A percentile compares a stretch with the other conserved stretches of the same genome.
phyloP scores from a whole-genome alignment of 1,140 invertebrate genomes.

The Drosophila bocqueti region DNA sequence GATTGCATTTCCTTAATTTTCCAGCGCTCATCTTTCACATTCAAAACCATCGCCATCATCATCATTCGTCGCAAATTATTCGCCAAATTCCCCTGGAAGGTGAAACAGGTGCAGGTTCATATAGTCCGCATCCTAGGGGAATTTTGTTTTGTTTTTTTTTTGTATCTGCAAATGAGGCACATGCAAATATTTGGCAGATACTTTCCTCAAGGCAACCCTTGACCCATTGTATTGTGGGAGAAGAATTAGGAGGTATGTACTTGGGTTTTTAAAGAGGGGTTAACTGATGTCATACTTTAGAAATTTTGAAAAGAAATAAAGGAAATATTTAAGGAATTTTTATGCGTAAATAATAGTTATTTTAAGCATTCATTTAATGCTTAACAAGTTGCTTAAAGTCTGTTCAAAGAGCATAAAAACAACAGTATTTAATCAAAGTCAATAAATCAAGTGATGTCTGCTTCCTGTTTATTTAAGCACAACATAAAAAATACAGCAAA shows the following conservation, averaged over 20 bases:
- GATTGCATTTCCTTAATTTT: constrained; percentile 78
- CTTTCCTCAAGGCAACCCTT: constrained; percentile 18
- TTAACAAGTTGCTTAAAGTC: neutral
- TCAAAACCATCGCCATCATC: constrained; percentile 53
- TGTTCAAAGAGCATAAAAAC: neutral
- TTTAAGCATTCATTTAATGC: neutral
- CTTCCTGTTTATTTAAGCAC: neutral
- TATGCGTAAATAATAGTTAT: too few species aligned
- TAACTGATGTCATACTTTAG: neutral
- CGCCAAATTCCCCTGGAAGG: constrained; percentile 33
- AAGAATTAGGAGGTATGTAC: too few species aligned
- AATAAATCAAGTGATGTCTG: neutral
- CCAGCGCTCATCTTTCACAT: constrained; percentile 69
- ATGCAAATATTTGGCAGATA: constrained; percentile 29
- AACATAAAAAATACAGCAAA: neutral
- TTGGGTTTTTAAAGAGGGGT: neutral
- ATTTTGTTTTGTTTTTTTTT: neutral
- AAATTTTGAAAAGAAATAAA: too few species aligned
- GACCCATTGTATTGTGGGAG: constrained; percentile 1
- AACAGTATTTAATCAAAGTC: too few species aligned
- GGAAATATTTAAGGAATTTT: neutral
- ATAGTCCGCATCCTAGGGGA: constrained; percentile 9
- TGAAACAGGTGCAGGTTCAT: constrained; percentile 60
- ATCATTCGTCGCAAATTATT: constrained; percentile 53
- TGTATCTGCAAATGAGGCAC: neutral